Percentiles rank a stretch among this genome's conserved stretches.
Evolutionary conservation across 2,113 vertebrate genomes (phyloP).

Genomic region (Bujurquina vittata): DNA sequence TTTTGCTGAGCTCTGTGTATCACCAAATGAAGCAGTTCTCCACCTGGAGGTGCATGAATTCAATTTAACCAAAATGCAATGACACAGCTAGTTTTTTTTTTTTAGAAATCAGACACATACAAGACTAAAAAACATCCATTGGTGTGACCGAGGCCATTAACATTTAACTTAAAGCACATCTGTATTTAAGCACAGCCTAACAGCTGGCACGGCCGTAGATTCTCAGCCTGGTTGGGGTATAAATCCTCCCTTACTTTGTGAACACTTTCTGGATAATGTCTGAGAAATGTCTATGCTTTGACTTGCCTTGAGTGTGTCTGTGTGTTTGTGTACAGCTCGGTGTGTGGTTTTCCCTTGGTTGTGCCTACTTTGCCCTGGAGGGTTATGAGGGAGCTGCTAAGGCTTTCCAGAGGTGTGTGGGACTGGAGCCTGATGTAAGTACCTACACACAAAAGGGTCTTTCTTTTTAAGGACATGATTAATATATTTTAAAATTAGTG

Average conservation of each 20-base stretch:
- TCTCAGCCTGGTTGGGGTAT: not conserved
- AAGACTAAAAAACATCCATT: not conserved
- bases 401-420: constrained; percentile 94
- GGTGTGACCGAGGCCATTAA: not conserved
- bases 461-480: not conserved
- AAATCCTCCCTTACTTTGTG: not conserved
- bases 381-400: constrained; percentile 90
- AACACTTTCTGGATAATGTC: not conserved
- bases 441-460: not conserved
- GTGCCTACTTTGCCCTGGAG: constrained; percentile 91
- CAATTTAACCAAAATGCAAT: not conserved
- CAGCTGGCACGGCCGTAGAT: not conserved
- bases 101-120: not conserved
- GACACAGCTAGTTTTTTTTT: not conserved
- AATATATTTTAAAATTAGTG: no score
- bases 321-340: constrained; percentile 81
- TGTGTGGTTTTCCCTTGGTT: constrained; percentile 98
- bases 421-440: constrained; percentile 94
- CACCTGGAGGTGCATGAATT: not conserved
- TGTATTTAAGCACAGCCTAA: not conserved
- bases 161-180: not conserved
- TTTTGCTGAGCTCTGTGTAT: no score
- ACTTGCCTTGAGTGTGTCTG: not conserved
- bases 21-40: no score
- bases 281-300: not conserved